phyloP scores from a whole-genome alignment of 1,140 invertebrate species.

The Araneus ventricosus region DNA sequence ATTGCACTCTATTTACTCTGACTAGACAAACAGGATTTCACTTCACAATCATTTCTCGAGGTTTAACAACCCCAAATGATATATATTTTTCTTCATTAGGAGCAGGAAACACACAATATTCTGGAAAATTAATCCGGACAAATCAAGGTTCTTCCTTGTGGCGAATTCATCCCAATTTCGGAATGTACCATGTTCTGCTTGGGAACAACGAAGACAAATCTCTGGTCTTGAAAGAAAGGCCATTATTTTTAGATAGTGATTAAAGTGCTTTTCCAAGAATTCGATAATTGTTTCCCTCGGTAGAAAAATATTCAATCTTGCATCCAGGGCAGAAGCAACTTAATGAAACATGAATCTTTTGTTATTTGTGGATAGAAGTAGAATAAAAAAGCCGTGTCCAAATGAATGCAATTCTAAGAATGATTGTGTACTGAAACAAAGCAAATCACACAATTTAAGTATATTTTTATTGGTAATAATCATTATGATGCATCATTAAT shows the following conservation, averaged over 20 bases:
- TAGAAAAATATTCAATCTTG: not conserved
- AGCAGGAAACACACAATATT: not conserved
- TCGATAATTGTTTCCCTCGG: not conserved
- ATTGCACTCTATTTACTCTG: too few relatives aligned
- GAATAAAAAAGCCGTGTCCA: too few relatives aligned
- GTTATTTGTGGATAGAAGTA: not conserved
- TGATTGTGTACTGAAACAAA: too few relatives aligned
- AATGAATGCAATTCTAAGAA: too few relatives aligned
- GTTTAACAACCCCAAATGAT: not conserved
- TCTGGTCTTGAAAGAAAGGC: not conserved
- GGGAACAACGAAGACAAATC: not conserved
- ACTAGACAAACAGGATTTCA: too few relatives aligned
- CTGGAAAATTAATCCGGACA: not conserved
- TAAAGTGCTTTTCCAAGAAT: not conserved
- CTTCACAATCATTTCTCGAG: not conserved
- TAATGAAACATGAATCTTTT: not conserved
- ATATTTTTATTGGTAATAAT: too few relatives aligned
- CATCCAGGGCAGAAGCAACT: too few relatives aligned
- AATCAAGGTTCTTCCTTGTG: not conserved
- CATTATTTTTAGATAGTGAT: constrained; percentile 1
- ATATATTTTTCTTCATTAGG: not conserved
- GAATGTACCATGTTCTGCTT: not conserved
- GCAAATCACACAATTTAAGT: too few relatives aligned
- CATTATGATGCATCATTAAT: too few relatives aligned
- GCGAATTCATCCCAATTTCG: not conserved